Evolutionary conservation across 2,797 vertebrate genomes (phyloP), one percentile per base, ranked within the genome.

Genomic region (Balearica regulorum): DNA sequence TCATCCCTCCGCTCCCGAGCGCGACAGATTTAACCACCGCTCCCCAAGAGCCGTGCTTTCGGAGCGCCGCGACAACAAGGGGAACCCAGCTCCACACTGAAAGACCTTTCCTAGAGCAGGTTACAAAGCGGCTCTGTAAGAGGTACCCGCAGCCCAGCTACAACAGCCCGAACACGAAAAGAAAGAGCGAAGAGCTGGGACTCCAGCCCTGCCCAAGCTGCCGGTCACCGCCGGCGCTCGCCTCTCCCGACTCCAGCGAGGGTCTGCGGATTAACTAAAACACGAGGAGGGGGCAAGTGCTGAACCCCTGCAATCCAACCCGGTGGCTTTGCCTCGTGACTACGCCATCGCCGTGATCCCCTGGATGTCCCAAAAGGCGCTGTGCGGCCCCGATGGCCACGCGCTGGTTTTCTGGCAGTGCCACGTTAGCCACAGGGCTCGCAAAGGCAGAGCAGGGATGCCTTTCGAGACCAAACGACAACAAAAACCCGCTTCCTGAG

Each of bases 251-350:
- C n/a, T 25, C 66, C 57, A 70, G 9, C 1, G 0, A 60, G 65
- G 44, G 20, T 17, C 55, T 62, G 43, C 1, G 5, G 46, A 46
- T 57, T 13, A 37, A 29, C 20, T 10, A 43, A 57, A 77, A 22
- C 46, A 19, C 1, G 1, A 17, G 70, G 25, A 60, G 22, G 18
- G 57, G 57, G 2, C 0, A 4, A 61, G 68, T 0, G 2, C 10
- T 46, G 49, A 62, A 69, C 29, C 44, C 29, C 57, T 62, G 44
- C 55, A 62, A 13, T 20, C 33, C 66, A 70, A 39, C 35, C 13
- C 37, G 0, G 2, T 0, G 2, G 24, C 26, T 91, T 60, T 37
- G 81, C 16, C 75, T 44, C 6, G 0, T 0, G 4, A 19, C 57
- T 35, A n/a, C 33, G 18, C 28, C 37, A 10, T 8, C 2, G 2